Evolutionary conservation across 2,113 vertebrate species (phyloP).

Genomic region (Diphyllodes magnificus): DNA sequence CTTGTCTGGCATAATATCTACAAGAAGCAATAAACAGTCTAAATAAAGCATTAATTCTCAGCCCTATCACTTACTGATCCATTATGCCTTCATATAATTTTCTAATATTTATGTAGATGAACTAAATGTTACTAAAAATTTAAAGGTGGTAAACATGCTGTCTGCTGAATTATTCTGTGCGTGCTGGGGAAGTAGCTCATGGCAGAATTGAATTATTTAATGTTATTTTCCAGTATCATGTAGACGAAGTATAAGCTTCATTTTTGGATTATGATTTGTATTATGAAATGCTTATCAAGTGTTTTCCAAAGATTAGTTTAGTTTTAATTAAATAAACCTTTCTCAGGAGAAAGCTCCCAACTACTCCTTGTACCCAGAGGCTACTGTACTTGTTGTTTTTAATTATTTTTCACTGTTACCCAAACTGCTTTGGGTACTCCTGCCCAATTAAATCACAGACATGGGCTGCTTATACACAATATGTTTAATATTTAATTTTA

Average conservation of each 20-base stretch:
- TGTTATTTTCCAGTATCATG: slow-evolving; percentile 63
- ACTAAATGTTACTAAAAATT: slow-evolving; percentile 58
- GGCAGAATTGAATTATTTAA: slow-evolving; percentile 74
- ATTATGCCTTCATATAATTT: slow-evolving; percentile 25
- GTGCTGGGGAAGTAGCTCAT: slow-evolving; percentile 46
- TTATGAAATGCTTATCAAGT: slow-evolving; percentile 87
- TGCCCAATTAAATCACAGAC: slow-evolving; percentile 81
- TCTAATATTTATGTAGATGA: slow-evolving; percentile 57
- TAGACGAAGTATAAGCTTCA: slow-evolving; percentile 47
- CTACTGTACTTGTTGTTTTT: slow-evolving; percentile 82
- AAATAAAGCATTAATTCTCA: slow-evolving; percentile 49
- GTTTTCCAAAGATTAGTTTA: slow-evolving; percentile 82
- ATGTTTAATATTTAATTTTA: slow-evolving; percentile 89
- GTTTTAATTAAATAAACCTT: slow-evolving; percentile 88
- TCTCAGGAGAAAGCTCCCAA: slow-evolving; percentile 79
- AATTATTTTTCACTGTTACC: slow-evolving; percentile 86
- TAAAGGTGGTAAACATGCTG: slow-evolving; percentile 30
- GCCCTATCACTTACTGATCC: background rate
- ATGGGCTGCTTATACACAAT: slow-evolving; percentile 77
- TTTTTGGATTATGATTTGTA: slow-evolving; percentile 82
- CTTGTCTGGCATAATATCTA: background rate
- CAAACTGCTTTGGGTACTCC: slow-evolving; percentile 82
- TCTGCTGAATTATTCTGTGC: slow-evolving; percentile 57
- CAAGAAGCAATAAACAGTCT: slow-evolving; percentile 22
- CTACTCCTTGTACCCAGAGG: slow-evolving; percentile 77